Conservation (phyloP, 2,797 vertebrate species). For the Sternotherus odoratus region DNA sequence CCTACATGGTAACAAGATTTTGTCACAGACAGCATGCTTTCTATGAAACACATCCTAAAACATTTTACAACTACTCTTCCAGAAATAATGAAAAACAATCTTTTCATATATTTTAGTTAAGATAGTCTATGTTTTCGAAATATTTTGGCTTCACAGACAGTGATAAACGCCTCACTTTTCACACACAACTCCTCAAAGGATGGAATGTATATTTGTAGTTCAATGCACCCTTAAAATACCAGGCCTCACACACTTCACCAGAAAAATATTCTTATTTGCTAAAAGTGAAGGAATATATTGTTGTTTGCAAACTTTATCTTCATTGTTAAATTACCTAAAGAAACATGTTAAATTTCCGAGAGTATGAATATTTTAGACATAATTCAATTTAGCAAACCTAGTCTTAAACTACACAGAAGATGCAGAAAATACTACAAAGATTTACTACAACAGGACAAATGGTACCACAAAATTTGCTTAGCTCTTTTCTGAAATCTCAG, state of each 20-base stretch:
- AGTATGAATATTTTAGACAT: not conserved
- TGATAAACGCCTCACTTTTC: slow-evolving; percentile 9
- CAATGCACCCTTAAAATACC: not conserved
- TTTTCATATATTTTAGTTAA: not conserved
- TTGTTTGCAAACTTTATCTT: not conserved
- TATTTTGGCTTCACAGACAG: not conserved
- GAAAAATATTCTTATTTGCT: slow-evolving; percentile 31
- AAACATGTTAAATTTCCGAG: not conserved
- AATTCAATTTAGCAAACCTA: not conserved
- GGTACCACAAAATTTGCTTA: not conserved
- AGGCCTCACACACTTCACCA: slow-evolving; percentile 31
- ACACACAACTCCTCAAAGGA: not conserved
- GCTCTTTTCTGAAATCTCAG: not conserved
- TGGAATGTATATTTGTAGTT: not conserved
- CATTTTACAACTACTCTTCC: not conserved
- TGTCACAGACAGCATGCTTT: not conserved
- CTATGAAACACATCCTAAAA: not conserved
- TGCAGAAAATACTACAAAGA: not conserved
- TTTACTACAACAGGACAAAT: not conserved
- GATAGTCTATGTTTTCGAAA: not conserved
- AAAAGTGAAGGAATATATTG: slow-evolving; percentile 42
- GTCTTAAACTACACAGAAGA: not conserved
- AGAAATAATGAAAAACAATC: not conserved
- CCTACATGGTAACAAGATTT: not conserved
- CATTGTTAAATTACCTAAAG: not conserved